Evolutionary conservation across 2,888 invertebrate genomes (phyloP).

Genomic region (Hanleya hanleyi): DNA sequence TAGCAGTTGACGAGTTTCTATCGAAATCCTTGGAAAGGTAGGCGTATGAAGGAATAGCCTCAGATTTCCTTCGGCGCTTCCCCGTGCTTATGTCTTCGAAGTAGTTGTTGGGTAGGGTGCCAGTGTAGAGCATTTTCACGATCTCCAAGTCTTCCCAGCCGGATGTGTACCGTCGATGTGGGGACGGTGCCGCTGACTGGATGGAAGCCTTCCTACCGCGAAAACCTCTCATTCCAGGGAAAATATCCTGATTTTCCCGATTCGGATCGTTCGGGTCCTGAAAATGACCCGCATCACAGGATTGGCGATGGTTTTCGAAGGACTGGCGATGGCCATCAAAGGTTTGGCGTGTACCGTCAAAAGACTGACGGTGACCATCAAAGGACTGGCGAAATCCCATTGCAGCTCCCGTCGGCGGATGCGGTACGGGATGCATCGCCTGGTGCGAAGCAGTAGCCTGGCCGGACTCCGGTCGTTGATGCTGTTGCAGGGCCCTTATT

Average conservation of each 20-base stretch:
- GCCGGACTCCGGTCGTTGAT: too few relatives aligned
- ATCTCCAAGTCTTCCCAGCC: not conserved
- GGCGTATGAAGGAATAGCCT: not conserved
- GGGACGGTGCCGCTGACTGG: too few relatives aligned
- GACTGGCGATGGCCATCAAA: not conserved
- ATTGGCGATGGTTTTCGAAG: not conserved
- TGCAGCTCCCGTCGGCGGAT: too few relatives aligned
- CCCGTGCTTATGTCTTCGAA: not conserved
- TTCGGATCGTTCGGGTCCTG: too few relatives aligned
- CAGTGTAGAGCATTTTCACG: not conserved
- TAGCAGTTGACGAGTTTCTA: not conserved
- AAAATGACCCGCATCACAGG: not conserved
- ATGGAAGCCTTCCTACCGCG: not conserved
- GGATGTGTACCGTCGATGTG: not conserved
- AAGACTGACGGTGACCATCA: too few relatives aligned
- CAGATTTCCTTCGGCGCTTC: not conserved
- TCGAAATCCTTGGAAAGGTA: not conserved
- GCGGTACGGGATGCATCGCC: too few relatives aligned
- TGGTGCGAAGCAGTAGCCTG: too few relatives aligned
- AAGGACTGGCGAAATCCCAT: too few relatives aligned
- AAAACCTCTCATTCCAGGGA: not conserved
- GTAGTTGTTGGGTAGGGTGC: not conserved
- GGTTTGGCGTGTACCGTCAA: not conserved
- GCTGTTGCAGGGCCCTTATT: too few relatives aligned
- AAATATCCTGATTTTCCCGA: not conserved